Evolutionary conservation across 2,888 invertebrate genomes (phyloP).

Genomic region (Agrenia bidenticulata): DNA sequence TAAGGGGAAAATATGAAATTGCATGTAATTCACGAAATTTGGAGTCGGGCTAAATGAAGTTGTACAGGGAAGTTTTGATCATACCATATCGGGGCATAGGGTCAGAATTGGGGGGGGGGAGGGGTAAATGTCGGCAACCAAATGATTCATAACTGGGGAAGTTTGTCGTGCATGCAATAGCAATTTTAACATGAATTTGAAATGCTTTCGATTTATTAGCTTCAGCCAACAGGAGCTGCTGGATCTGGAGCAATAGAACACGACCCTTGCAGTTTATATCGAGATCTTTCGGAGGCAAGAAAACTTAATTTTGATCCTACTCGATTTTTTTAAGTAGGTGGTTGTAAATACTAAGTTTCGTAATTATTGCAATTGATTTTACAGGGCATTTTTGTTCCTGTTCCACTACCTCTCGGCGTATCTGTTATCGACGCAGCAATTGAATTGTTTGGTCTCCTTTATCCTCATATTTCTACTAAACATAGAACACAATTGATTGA

Average conservation of each 20-base stretch:
- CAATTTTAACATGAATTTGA: too few species aligned
- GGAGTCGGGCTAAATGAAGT: too few species aligned
- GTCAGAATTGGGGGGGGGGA: too few species aligned
- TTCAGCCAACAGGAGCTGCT: conserved; percentile 90
- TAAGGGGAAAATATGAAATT: too few species aligned
- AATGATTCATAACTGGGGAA: too few species aligned
- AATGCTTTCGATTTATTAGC: conserved; percentile 61
- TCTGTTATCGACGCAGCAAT: conserved; percentile 96
- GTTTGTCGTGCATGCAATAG: too few species aligned
- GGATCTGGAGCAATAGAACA: conserved; percentile 96
- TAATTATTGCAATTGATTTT: conserved; percentile 24
- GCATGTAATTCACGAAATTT: too few species aligned
- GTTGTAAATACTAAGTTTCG: too few species aligned
- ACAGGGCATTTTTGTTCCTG: conserved; percentile 66
- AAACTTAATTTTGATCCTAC: conserved; percentile 22
- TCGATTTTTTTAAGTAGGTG: too few species aligned
- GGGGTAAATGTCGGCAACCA: too few species aligned
- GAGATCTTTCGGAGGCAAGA: conserved; percentile 64
- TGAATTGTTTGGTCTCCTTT: conserved; percentile 86
- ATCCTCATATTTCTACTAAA: conserved; percentile 90
- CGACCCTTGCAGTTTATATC: conserved; percentile 88
- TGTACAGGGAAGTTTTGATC: too few species aligned
- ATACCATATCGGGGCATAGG: too few species aligned
- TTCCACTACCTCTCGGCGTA: conserved; percentile 87
- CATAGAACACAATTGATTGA: conserved; percentile 96